Base-by-base conservation (phyloP, 2,888 invertebrate genomes). In the Drosophila nigricruria region DNA sequence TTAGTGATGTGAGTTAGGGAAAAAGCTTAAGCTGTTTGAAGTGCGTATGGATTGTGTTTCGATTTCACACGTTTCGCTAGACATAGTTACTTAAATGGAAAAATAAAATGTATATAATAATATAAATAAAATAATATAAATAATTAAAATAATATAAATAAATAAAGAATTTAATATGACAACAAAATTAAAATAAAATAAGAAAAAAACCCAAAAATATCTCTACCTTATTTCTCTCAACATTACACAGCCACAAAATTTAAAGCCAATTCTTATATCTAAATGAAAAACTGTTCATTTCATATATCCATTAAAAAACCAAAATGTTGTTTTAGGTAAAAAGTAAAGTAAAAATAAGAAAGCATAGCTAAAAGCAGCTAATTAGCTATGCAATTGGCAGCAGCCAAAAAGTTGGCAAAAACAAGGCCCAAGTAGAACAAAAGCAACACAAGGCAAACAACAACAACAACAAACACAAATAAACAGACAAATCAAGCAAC, bases 331-430 rank as follows among this genome's bases (percentile, higher is more conserved):
- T 45, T 34, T 47, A 36, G 36, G 36, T 2, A 43, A 42, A 27
- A 23, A 23, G 32, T 12, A 20, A 36, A 10, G 30, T 6, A 32
- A 34, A 27, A 43, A 30, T 3, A 20, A 23, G 16, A 18, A 9
- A 27, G 27, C 9, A 10, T n/a, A 18, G 18, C 8, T 50, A 56
- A 65, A 20, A 47, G 45, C 36, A 65, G 68, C 63, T 79, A 72
- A 78, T 81, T 81, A 79, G 63, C 58, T 60, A 75, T 77, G 67
- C 71, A 70, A 47, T 53, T 40, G 56, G 42, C 43, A 56, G 56
- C 59, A 53, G 56, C 59, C 70, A 61, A 68, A 73, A 76, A 60
- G 60, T 64, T 53, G 64, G 20, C 14, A 47, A 66, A n/a, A 68
- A 70, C 54, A 72, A 43, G 38, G 43, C 23, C 53, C 42, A 66